Percentiles rank a stretch among this genome's conserved stretches.
Evolutionary conservation across 2,888 invertebrate species (phyloP).

Genomic region (Megamerina dolium): DNA sequence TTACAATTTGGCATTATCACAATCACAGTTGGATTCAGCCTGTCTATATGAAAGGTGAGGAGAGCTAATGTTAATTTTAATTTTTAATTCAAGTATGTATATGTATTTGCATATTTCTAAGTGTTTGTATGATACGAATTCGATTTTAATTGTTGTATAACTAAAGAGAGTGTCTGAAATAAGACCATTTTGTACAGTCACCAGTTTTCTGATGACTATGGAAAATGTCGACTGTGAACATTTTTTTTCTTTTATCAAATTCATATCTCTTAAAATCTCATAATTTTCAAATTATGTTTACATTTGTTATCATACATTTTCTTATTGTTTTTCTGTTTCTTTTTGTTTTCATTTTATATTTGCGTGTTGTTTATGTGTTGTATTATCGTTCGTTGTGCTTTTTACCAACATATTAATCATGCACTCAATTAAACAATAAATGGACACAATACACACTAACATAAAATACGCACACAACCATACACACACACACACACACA

Average conservation of each 20-base stretch:
- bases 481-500: conserved; percentile 21
- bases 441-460: conserved; percentile 10
- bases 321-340: conserved; percentile 11
- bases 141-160: conserved; percentile 15
- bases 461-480: conserved; percentile 10
- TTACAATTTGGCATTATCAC: conserved; percentile 68
- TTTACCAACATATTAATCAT: conserved; percentile 31
- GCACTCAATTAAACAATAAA: conserved; percentile 23
- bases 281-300: no score
- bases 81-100: conserved; percentile 5
- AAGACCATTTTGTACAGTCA: no score
- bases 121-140: no score
- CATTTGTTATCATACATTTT: no score
- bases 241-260: no score
- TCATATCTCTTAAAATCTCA: no score
- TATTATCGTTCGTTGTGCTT: conserved; percentile 27
- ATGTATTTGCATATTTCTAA: conserved; percentile 9
- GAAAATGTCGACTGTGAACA: no score
- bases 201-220: no score
- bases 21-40: conserved; percentile 66
- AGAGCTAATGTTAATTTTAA: not conserved
- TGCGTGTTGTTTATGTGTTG: conserved; percentile 29
- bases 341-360: conserved; percentile 24
- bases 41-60: conserved; percentile 77
- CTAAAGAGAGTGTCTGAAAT: no score